phyloP scores from a whole-genome alignment of 2,888 invertebrate genomes.

The Papilio demoleus region DNA sequence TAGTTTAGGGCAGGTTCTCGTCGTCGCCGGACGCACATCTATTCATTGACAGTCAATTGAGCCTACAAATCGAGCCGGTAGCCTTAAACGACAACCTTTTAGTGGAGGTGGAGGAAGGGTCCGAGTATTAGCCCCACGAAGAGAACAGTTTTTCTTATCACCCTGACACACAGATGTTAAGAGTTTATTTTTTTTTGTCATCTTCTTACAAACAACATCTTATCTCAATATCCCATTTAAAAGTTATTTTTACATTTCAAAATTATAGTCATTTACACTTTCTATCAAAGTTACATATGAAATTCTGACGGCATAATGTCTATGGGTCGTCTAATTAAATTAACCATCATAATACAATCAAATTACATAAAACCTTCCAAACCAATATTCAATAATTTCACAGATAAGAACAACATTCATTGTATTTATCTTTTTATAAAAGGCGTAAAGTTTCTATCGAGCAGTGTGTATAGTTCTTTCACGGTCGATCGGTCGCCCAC shows the following conservation, averaged over 20 bases:
- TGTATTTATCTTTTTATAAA: background rate
- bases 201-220: background rate
- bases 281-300: too few species aligned
- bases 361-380: background rate
- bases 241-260: background rate
- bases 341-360: background rate
- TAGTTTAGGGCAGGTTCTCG: conserved; percentile 43
- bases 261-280: background rate
- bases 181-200: background rate
- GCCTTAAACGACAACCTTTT: conserved; percentile 64
- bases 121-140: conserved; percentile 51
- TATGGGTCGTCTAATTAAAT: too few species aligned
- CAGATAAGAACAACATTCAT: background rate
- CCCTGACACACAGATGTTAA: conserved; percentile 43
- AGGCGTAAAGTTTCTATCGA: background rate
- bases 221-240: background rate
- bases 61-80: conserved; percentile 70
- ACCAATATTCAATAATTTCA: background rate
- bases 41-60: conserved; percentile 78
- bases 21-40: conserved; percentile 51
- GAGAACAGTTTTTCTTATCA: conserved; percentile 55
- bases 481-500: conserved; percentile 65
- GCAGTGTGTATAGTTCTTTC: conserved; percentile 46
- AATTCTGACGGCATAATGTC: too few species aligned
- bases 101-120: conserved; percentile 52